Conservation (phyloP, 1,140 invertebrate genomes). For the Stenopsyche tienmushanensis region DNA sequence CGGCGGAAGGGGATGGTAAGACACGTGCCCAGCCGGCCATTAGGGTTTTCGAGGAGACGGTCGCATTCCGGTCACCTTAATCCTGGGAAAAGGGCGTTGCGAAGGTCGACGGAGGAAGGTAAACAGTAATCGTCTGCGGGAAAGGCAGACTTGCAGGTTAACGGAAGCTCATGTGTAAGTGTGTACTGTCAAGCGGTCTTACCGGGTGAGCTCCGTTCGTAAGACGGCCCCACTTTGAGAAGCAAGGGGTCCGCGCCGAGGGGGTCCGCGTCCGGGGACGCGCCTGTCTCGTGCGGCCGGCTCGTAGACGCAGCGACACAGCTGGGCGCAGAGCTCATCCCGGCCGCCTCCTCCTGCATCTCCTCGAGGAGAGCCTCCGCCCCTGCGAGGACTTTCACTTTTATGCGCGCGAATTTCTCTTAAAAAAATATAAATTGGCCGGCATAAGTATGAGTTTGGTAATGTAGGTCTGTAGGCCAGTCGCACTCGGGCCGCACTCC, state of each 20-base stretch:
- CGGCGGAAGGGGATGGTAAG: too few relatives aligned
- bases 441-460: slow-evolving; percentile 1
- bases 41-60: too few relatives aligned
- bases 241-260: background rate
- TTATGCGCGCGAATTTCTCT: background rate
- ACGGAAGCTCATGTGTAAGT: too few relatives aligned
- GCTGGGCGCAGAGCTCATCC: background rate
- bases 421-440: background rate
- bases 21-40: too few relatives aligned
- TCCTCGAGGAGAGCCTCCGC: too few relatives aligned
- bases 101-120: too few relatives aligned
- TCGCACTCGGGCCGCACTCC: slow-evolving; percentile 16
- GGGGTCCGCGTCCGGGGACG: background rate
- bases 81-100: too few relatives aligned
- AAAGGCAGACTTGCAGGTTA: too few relatives aligned
- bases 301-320: slow-evolving; percentile 7
- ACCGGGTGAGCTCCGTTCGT: background rate
- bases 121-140: too few relatives aligned
- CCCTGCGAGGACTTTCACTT: background rate
- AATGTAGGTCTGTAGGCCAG: slow-evolving; percentile 26
- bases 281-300: slow-evolving; percentile 17
- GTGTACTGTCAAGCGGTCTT: too few relatives aligned
- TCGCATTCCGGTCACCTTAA: too few relatives aligned
- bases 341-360: background rate
- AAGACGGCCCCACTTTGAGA: background rate